phyloP scores from a whole-genome alignment of 2,113 vertebrate species.

The Hirundichthys speculiger region DNA sequence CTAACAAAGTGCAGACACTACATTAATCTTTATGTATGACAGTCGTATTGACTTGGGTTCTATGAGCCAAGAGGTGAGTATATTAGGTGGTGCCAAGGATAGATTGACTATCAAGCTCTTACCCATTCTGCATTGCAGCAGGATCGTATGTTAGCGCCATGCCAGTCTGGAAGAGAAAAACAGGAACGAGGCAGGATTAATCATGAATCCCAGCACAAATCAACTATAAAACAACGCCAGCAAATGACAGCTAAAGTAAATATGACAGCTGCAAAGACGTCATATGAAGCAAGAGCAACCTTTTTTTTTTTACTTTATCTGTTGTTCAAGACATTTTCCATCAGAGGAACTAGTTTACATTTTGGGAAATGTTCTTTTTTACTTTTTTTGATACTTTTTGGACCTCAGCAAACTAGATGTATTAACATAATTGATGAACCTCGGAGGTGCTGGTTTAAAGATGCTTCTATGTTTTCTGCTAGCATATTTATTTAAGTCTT shows the following conservation, averaged over 20 bases:
- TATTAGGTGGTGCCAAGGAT: conserved; percentile 56
- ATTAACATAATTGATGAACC: no score
- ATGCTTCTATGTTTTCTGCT: background rate
- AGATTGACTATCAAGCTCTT: conserved; percentile 71
- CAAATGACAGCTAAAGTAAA: background rate
- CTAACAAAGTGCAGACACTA: conserved; percentile 68
- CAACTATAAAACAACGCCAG: background rate
- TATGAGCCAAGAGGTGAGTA: conserved; percentile 56
- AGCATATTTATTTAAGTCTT: no score
- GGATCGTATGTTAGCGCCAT: conserved; percentile 97
- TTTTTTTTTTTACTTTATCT: no score
- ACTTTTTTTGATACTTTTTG: no score
- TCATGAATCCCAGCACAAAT: background rate
- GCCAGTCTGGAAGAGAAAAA: conserved; percentile 86
- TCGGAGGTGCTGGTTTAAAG: no score
- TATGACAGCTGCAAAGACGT: background rate
- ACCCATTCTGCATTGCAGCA: conserved; percentile 97
- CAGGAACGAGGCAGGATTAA: conserved; percentile 48
- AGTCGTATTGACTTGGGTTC: conserved; percentile 55
- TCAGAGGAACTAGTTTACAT: no score
- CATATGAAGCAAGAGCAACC: no score
- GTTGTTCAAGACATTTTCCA: no score
- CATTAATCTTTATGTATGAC: conserved; percentile 73
- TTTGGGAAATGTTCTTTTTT: no score
- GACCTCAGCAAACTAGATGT: no score